A percentile compares a stretch with the other conserved stretches of the same genome.
Conservation (phyloP, 2,113 vertebrate genomes). For the Gorsachius goisagi region DNA sequence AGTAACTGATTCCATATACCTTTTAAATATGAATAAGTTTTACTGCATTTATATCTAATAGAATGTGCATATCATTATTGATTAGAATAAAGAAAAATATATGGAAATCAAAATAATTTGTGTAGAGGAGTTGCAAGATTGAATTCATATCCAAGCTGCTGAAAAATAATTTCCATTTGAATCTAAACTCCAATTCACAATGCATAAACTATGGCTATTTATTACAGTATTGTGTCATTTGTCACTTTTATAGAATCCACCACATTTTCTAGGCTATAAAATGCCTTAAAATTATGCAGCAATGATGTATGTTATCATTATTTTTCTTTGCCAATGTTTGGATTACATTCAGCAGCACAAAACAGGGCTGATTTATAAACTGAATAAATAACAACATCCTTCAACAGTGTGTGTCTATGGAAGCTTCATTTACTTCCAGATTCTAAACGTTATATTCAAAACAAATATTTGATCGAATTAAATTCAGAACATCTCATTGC, state of each 20-base stretch:
- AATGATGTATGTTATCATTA: conserved; percentile 73
- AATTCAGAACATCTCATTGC: neutral
- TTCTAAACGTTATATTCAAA: conserved; percentile 53
- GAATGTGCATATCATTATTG: neutral
- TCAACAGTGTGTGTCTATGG: conserved; percentile 44
- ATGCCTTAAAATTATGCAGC: conserved; percentile 71
- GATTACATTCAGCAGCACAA: conserved; percentile 63
- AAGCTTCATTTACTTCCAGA: conserved; percentile 68
- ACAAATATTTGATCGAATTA: conserved; percentile 60
- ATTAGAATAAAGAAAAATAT: conserved; percentile 34
- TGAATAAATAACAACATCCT: conserved; percentile 71
- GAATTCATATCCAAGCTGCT: conserved; percentile 46
- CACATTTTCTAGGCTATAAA: conserved; percentile 73
- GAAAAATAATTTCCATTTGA: conserved; percentile 54
- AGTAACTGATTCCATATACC: neutral
- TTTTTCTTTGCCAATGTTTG: conserved; percentile 68
- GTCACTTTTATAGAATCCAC: conserved; percentile 74
- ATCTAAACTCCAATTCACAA: conserved; percentile 60
- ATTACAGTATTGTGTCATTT: conserved; percentile 71
- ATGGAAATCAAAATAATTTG: conserved; percentile 54
- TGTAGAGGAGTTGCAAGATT: conserved; percentile 21
- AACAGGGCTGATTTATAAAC: conserved; percentile 72
- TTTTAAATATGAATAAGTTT: neutral
- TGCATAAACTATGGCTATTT: conserved; percentile 67
- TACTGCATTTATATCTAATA: neutral